phyloP scores from a whole-genome alignment of 2,888 invertebrate species.

The Mesorhabditis belari region DNA sequence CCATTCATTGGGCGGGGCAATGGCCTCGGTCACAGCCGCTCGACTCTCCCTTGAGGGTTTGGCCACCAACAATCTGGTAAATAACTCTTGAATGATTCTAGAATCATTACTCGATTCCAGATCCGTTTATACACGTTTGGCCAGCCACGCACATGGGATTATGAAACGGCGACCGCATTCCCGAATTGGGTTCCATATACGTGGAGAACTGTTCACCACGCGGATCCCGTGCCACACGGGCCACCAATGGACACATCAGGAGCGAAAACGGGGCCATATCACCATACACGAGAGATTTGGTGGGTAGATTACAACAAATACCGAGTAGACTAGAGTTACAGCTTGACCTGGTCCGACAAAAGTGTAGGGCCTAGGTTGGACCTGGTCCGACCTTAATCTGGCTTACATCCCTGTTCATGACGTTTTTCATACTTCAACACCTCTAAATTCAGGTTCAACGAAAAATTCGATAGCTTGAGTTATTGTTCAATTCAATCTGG shows the following conservation, averaged over 20 bases:
- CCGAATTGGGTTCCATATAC: conserved; percentile 4
- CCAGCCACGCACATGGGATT: not conserved
- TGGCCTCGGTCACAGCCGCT: conserved; percentile 26
- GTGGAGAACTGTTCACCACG: not conserved
- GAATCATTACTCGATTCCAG: not conserved
- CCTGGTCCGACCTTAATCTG: too few species aligned
- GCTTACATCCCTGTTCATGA: too few species aligned
- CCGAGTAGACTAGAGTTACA: not conserved
- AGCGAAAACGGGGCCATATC: conserved; percentile 19
- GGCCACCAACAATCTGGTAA: conserved; percentile 3
- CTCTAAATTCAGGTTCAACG: conserved; percentile 25
- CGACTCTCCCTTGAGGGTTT: conserved; percentile 15
- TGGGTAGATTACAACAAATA: conserved; percentile 1
- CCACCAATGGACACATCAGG: conserved; percentile 21
- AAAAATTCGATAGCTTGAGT: conserved; percentile 17
- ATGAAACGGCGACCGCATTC: not conserved
- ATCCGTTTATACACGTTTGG: not conserved
- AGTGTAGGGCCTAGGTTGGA: too few species aligned
- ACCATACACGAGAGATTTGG: conserved; percentile 29
- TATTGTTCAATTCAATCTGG: conserved; percentile 17
- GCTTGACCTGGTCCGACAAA: too few species aligned
- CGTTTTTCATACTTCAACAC: too few species aligned
- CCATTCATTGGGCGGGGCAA: conserved; percentile 28
- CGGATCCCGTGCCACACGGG: conserved; percentile 1
- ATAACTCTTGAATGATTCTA: not conserved